Evolutionary conservation across 2,888 invertebrate species (phyloP), one percentile per base, ranked within the genome.

Genomic region (Apotomis turbidana): DNA sequence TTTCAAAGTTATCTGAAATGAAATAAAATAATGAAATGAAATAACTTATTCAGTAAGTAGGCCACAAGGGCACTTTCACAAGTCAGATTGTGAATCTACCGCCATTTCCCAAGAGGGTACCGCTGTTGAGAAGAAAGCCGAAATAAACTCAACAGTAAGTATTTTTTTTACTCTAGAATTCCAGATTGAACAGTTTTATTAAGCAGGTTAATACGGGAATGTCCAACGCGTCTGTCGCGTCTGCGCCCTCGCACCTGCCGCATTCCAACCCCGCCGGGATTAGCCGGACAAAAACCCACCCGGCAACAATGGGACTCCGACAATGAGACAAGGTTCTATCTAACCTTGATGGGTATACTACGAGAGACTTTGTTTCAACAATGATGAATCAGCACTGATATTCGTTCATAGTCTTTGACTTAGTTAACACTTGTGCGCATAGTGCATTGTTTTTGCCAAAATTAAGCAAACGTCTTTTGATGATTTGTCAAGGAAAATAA

Each of bases 181-280:
- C 27, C 27, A 2, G 27, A 27, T 27, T 27, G 27, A 27, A 27
- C 27, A 27, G 27, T 27, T 27, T 27, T 2, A 27, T 27, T 27
- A 27, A 27, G 27, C 27, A 61, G 60, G 12, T 38, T 54, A 15
- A 46, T 27, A 27, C 27, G 9, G 71, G 73, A 59, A 74, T 79
- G 80, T 88, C 89, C 87, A 84, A 71, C 80, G 58, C 75, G 80
- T 75, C 76, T 68, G 74, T 76, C 83, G 78, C 68, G 74, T 66
- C 74, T 75, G 76, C 77, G 79, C 77, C 74, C 69, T 84, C 85
- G 87, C 93, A 93, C 93, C 93, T 93, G 93, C 90, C 90, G 80
- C 90, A 93, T 92, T 90, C 92, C 90, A 83, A 81, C 83, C 86
- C 64, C 66, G 51, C 58, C 60, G 60, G 55, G 61, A 69, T 69